phyloP scores from a whole-genome alignment of 2,113 vertebrate species.

The Orthonyx spaldingii region DNA sequence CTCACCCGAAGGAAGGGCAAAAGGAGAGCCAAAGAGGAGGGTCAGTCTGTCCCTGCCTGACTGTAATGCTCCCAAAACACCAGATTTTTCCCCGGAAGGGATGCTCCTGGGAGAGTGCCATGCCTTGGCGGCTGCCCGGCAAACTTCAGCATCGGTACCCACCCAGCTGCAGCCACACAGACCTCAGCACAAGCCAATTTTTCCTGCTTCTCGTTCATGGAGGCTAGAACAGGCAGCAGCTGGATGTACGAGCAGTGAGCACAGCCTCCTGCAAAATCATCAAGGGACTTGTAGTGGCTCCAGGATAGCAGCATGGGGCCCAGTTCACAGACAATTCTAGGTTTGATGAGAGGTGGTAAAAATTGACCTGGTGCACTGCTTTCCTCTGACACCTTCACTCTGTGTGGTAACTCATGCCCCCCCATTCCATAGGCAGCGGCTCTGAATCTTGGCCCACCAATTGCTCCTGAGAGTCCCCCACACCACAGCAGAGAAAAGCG shows the following conservation, averaged over 20 bases:
- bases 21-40: neutral
- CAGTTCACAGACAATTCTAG: neutral
- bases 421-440: neutral
- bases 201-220: neutral
- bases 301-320: neutral
- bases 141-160: fast-evolving
- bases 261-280: neutral
- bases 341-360: neutral
- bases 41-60: neutral
- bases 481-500: neutral
- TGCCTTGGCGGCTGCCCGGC: fast-evolving
- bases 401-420: fast-evolving
- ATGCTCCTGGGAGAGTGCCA: neutral
- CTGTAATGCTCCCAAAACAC: neutral
- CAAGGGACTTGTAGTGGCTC: neutral
- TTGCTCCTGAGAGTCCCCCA: neutral
- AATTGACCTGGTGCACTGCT: fast-evolving
- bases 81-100: neutral
- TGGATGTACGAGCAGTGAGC: neutral
- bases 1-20: neutral
- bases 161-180: neutral
- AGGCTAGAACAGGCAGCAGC: neutral
- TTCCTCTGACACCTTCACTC: neutral
- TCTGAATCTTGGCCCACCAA: neutral
- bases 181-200: neutral